Base-by-base conservation (phyloP, 2,888 invertebrate genomes). In the Julus scandinavius region DNA sequence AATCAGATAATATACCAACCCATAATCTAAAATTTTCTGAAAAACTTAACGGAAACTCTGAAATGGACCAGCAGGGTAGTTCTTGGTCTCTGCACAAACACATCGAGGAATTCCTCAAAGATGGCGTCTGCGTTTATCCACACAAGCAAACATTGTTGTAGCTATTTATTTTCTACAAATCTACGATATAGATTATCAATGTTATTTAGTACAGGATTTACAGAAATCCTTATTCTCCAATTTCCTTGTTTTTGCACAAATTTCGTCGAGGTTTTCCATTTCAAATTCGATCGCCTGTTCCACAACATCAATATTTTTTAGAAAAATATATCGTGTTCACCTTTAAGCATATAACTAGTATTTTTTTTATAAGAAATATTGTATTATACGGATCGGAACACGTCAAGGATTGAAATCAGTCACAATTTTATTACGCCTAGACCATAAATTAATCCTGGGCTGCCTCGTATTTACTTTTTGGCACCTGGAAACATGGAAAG, bases 231-330 rank as follows among this genome's bases (percentile, higher is more conserved):
- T 20, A 5, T 63, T 63, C 63, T 63, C 63, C 20, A 63, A 20
- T 63, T 63, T 63, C 63, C 63, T 63, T 63, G 63, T 63, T 63
- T 63, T 20, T 63, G 63, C 20, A 20, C n/a, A 63, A 63, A 63
- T 63, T 63, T 63, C 63, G 6, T 20, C 3, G n/a, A 63, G 63
- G 63, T 63, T 20, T 63, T 63, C 63, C n/a, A 63, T 63, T 63
- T 63, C 63, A 63, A 20, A 20, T 63, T 63, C 63, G 63, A 63
- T 63, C 63, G 63, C 20, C 9, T 63, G 4, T 20, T 63, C n/a
- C 15, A 20, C 20, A n/a, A 63, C 63, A 63, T 63, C 63, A 63
- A 63, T 63, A 63, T 20, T 58, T 58, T 63, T 63, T 63, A 63
- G n/a, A 63, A 63, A 20, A 63, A n/a, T 20, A 20, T 63, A 63